Evolutionary conservation across 2,888 invertebrate species (phyloP), one percentile per base, ranked within the genome.

Genomic region (Caenorhabditis becei): DNA sequence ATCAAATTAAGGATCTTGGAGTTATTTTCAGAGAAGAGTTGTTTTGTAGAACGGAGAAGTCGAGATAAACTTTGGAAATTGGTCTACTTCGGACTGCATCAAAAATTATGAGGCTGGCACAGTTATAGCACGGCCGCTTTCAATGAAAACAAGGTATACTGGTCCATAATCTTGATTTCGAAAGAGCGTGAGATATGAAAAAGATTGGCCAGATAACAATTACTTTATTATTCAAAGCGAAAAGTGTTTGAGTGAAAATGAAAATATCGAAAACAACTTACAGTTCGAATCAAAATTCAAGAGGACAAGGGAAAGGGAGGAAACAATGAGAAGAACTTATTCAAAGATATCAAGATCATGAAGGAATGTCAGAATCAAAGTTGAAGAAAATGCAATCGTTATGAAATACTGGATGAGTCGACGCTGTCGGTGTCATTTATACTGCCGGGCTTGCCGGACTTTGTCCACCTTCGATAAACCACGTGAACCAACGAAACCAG

Each of bases 381-480:
- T 26, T n/a, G 18, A 56, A 35, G 26, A 65, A 58, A 41, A 10
- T 24, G 23, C 20, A 11, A 41, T 16, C 23, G n/a, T 41, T 49
- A 70, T n/a, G 77, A 77, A 58, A 77, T 53, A 32, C 58, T 77
- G 47, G 53, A 53, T 18, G 80, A 67, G 44, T 69, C 63, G 23
- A 74, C 58, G 26, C 80, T 80, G 51, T 80, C 80, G 16, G 20
- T 69, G 71, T 80, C 80, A 69, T 62, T 63, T 67, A 74, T 74
- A 63, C 49, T 49, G 35, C 41, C 18, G 23, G 58, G 49, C n/a
- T 74, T 74, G 20, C 35, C 49, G 58, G 69, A 80, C 74, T 80
- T 80, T 74, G 80, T 63, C 74, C 80, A 80, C 51, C 74, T 56
- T 26, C 74, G 74, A 74, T 59, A 67, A 35, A 65, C 80, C 74